Conservation (phyloP, 2,888 invertebrate species). For the Drosophila gaucha region DNA sequence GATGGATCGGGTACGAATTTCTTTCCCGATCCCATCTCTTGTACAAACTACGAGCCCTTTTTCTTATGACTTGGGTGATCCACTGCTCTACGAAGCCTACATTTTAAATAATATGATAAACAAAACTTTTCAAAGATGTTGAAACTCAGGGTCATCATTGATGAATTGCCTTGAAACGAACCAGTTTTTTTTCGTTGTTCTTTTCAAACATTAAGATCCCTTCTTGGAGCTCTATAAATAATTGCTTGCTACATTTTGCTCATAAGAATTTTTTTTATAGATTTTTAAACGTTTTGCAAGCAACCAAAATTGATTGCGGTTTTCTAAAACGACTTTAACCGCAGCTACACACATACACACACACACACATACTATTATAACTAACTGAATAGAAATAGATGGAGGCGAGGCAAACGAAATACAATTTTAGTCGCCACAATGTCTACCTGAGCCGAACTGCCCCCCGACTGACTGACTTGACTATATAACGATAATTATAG, state of each 20-base stretch:
- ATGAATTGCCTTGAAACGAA: neutral
- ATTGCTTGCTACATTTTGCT: neutral
- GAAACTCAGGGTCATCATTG: neutral
- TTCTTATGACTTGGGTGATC: no score
- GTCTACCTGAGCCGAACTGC: constrained; percentile 43
- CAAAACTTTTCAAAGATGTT: neutral
- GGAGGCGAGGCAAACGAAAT: constrained; percentile 5
- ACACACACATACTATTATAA: constrained; percentile 8
- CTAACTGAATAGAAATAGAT: constrained; percentile 16
- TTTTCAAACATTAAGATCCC: neutral
- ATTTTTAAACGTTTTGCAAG: constrained; percentile 12
- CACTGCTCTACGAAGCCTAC: no score
- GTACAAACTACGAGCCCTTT: no score
- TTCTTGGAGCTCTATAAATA: neutral
- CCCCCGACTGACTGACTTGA: constrained; percentile 17
- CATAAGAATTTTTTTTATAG: neutral
- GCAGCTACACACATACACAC: constrained; percentile 12
- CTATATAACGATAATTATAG: constrained; percentile 69
- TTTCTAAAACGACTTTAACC: constrained; percentile 21
- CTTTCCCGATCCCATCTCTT: no score
- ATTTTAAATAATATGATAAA: neutral
- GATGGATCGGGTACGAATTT: no score
- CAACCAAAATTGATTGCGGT: constrained; percentile 26
- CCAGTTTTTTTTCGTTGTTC: neutral
- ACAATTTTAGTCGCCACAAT: constrained; percentile 47